A percentile compares a stretch with the other conserved stretches of the same genome.
Evolutionary conservation across 2,113 vertebrate genomes (phyloP).

Genomic region (Ciconia maguari): DNA sequence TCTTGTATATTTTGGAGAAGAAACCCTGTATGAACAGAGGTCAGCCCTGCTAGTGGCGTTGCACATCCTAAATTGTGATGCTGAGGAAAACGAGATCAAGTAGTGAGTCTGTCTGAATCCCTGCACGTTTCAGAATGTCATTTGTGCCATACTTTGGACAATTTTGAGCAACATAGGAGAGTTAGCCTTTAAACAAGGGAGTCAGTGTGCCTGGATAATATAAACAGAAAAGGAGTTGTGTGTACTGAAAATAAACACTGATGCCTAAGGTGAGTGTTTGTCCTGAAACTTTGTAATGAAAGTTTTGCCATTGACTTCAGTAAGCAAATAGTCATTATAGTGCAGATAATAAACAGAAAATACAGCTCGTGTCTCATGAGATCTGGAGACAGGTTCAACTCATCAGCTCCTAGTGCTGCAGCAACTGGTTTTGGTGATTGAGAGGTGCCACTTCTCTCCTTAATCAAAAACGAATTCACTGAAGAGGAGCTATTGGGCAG

Average conservation of each 20-base stretch:
- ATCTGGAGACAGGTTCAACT: background rate
- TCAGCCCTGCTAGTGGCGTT: background rate
- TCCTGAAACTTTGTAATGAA: background rate
- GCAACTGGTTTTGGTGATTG: background rate
- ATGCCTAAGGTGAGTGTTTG: background rate
- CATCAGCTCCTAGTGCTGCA: background rate
- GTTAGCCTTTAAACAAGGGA: background rate
- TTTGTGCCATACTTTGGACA: background rate
- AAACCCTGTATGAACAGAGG: accelerated
- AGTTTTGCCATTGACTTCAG: background rate
- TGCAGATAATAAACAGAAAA: background rate
- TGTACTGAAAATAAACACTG: background rate
- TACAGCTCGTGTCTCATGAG: background rate
- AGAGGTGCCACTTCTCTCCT: background rate
- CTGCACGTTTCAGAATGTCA: background rate
- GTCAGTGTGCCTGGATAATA: background rate
- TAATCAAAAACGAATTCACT: background rate
- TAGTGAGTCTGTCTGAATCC: background rate
- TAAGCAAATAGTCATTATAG: background rate
- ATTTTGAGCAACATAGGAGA: background rate
- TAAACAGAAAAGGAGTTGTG: background rate
- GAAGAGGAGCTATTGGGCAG: background rate
- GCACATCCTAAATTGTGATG: background rate
- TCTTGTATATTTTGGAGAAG: background rate
- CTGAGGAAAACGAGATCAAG: background rate